Evolutionary conservation across 2,113 vertebrate genomes (phyloP), one percentile per base, ranked within the genome.

Genomic region (Cyanoderma ruficeps): DNA sequence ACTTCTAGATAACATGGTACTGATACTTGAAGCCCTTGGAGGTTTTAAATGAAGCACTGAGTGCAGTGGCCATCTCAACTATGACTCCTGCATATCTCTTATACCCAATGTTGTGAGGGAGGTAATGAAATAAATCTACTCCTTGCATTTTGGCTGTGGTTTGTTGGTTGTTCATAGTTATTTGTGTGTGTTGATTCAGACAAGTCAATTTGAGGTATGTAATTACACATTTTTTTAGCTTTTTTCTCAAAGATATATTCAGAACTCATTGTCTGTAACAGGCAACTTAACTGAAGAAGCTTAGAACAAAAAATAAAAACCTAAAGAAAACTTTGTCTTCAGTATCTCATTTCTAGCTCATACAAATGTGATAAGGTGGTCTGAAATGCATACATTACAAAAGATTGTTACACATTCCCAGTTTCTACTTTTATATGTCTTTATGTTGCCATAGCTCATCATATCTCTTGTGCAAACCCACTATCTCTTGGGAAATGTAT

Each of bases 31-130:
- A 44, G 44, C 18, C 44, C 18, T 18, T 16, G 17, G 42, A 44
- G 8, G 42, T 44, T 44, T 44, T 44, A 19, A 44, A 17, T 46
- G 20, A 46, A 46, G 44, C 44, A 46, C 44, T 46, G 44, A 46
- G 44, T 46, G 19, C 20, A 21, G 42, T 11, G 20, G 44, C 44
- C 10, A 8, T 46, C 44, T 46, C 11, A 20, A 46, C 44, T 21
- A 21, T 11, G 42, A 18, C 42, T 16, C 42, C 42, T 13, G 15
- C 42, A 15, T 30, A 37, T 33, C 17, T 59, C 17, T 44, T 33
- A 46, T 1, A 0, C 39, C 27, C 18, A 59, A 4, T 0, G 0
- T 28, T 52, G 12, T 37, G 39, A 28, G 15, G 1, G 8, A 53
- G 15, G 39, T 15, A 69, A 46, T 39, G 39, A 53, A 60, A 60